Base-by-base conservation (phyloP, 2,888 invertebrate genomes). In the Odontocolon sp. region DNA sequence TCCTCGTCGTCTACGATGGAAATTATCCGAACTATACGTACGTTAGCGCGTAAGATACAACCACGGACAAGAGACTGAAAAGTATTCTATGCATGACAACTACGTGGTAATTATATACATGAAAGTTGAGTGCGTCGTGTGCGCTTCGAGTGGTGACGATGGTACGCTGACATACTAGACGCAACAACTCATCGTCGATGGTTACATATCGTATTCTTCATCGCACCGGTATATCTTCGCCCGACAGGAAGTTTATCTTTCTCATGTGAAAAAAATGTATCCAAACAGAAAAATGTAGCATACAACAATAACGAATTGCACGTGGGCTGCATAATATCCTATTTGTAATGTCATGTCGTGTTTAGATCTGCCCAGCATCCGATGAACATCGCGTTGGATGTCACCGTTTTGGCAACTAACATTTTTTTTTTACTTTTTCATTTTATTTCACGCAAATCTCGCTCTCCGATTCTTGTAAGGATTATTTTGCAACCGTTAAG, bases 101-200 rank as follows among this genome's bases (percentile, higher is more conserved):
- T 16, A 11, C 26, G 18, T 28, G 3, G 6, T 61, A 33, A 23
- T 47, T n/a, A n/a, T n/a, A n/a, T n/a, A n/a, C n/a, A n/a, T n/a
- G n/a, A n/a, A n/a, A n/a, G n/a, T n/a, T n/a, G n/a, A n/a, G 57
- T 59, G 64, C 38, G 47, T 64, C 26, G 40, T 28, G 40, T 69
- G 16, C 57, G 38, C 31, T 63, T 21, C n/a, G 8, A 54, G 61
- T 42, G 57, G 23, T 33, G 42, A 52, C 38, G 28, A 78, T 75
- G 84, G 81, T 84, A 83, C 63, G 78, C 78, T 84, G 83, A 84
- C 84, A 84, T 70, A 84, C 80, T 83, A 84, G 82, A 68, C 64
- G 36, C 47, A 38, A 57, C 42, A 31, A 28, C 23, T 36, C 33
- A 36, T 8, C 23, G 38, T 54, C 52, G 21, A 50, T 47, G 31